phyloP scores from a whole-genome alignment of 2,113 vertebrate species.

The Cebidichthys violaceus region DNA sequence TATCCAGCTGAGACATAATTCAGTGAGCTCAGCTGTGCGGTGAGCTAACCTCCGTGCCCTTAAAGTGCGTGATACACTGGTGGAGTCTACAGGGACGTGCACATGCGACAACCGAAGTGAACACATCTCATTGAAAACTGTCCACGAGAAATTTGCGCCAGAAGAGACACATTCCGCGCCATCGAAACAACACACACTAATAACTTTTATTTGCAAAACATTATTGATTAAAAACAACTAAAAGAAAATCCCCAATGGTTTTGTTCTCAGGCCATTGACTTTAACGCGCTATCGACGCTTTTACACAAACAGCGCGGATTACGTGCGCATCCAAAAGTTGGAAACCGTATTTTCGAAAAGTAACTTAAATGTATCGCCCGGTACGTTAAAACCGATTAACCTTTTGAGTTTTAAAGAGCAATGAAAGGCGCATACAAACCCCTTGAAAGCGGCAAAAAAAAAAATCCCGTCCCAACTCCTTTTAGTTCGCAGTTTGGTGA shows the following conservation, averaged over 20 bases:
- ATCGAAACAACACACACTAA: background rate
- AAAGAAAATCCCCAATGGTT: background rate
- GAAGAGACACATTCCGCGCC: background rate
- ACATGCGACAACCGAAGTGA: constrained; percentile 19
- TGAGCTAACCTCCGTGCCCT: no score
- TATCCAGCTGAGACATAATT: constrained; percentile 16
- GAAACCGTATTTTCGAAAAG: background rate
- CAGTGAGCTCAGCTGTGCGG: background rate
- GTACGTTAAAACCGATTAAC: accelerated
- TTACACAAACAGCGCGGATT: background rate
- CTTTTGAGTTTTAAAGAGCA: accelerated
- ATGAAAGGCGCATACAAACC: constrained; percentile 44
- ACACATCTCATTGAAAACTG: background rate
- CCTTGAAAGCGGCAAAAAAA: background rate
- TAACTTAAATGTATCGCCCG: background rate
- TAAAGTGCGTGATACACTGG: background rate
- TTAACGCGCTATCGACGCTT: constrained; percentile 1
- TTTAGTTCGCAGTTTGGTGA: constrained; percentile 5
- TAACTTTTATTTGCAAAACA: background rate
- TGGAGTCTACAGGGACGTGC: background rate
- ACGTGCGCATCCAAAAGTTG: background rate
- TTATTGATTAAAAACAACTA: background rate
- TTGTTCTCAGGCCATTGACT: background rate
- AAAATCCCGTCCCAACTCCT: background rate
- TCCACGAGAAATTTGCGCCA: background rate